Evolutionary conservation across 2,797 vertebrate species (phyloP).

Genomic region (Phaenicophaeus curvirostris): DNA sequence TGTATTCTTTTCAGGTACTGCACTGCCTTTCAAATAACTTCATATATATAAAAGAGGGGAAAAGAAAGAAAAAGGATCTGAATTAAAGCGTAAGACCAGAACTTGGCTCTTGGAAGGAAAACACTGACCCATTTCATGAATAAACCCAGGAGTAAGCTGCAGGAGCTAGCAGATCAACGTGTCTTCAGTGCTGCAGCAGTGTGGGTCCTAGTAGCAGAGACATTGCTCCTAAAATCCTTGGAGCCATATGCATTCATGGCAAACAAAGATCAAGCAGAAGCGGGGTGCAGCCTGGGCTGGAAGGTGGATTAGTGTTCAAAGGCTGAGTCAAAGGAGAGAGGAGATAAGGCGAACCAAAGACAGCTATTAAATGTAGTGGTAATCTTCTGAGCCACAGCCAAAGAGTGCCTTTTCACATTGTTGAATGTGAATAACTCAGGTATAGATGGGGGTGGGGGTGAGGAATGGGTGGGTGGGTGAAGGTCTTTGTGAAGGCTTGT

Average conservation of each 20-base stretch:
- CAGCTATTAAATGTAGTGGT: constrained; percentile 53
- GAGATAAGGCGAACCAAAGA: constrained; percentile 64
- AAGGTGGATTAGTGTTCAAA: constrained; percentile 69
- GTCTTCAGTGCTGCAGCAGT: background rate
- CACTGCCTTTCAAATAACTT: background rate
- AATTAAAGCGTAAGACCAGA: background rate
- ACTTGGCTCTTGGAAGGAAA: background rate
- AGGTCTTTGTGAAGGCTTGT: background rate
- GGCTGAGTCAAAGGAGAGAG: constrained; percentile 54
- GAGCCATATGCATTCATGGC: background rate
- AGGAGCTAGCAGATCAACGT: background rate
- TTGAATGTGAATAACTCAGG: background rate
- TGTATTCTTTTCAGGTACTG: background rate
- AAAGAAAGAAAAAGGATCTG: background rate
- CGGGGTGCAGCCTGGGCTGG: background rate
- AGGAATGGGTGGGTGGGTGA: background rate
- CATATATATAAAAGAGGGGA: background rate
- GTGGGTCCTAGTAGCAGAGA: background rate
- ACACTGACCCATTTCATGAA: background rate
- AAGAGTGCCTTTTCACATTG: background rate
- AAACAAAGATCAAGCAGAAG: constrained; percentile 55
- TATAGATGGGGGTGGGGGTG: background rate
- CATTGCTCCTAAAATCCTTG: background rate
- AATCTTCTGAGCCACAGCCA: constrained; percentile 61
- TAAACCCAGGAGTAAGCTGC: background rate